These are phyloP conservation scores for Tolmerus cingulatus DNA, from an alignment of 2,888 invertebrate species.

Conservation along the genomic window DNA sequence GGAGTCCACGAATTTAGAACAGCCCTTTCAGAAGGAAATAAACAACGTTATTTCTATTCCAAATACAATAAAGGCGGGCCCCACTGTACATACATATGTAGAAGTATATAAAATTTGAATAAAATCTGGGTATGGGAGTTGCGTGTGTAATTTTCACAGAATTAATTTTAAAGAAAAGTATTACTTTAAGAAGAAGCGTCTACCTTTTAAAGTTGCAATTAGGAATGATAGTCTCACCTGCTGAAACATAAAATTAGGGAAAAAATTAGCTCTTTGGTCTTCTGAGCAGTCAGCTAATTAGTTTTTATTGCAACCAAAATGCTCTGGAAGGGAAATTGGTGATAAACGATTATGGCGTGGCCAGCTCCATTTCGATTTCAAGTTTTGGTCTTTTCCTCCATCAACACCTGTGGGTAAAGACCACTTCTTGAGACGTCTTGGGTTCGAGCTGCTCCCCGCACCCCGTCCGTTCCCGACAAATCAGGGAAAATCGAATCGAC, in stretches of 20 bases:
- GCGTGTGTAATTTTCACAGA: no score
- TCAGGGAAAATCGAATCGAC: background rate
- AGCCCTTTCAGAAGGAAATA: no score
- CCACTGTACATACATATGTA: no score
- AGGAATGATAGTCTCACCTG: background rate
- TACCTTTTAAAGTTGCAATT: no score
- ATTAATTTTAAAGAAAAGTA: no score
- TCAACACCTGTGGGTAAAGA: background rate
- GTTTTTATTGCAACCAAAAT: slow-evolving; percentile 3
- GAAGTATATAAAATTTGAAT: no score
- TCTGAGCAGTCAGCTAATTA: background rate
- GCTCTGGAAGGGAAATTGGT: background rate
- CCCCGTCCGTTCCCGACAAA: background rate
- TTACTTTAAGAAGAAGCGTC: no score
- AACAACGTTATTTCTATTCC: no score
- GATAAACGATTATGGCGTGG: background rate
- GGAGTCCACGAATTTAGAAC: no score
- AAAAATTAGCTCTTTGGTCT: background rate
- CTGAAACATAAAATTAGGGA: background rate
- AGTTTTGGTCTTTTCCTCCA: background rate
- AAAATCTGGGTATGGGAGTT: no score
- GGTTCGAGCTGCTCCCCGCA: background rate
- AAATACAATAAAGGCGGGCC: no score
- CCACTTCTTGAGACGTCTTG: background rate
- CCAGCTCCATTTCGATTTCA: background rate